These are phyloP conservation scores for Ahaetulla prasina DNA, from an alignment of 2,113 vertebrate genomes.

Conservation along the genomic window DNA sequence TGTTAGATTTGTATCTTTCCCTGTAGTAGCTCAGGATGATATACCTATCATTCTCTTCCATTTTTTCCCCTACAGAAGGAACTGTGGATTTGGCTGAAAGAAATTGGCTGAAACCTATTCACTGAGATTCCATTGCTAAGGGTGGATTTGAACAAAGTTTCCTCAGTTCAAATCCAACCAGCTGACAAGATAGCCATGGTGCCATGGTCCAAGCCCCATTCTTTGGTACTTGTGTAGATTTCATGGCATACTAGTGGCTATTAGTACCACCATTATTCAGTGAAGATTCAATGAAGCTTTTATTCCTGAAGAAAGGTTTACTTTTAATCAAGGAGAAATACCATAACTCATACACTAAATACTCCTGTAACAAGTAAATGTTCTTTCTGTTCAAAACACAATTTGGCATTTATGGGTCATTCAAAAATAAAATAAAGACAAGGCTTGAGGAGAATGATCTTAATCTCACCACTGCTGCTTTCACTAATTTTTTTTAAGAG, in stretches of 20 bases:
- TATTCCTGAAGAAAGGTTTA: not conserved
- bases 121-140: not conserved
- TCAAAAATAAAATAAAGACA: not conserved
- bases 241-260: not conserved
- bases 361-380: not conserved
- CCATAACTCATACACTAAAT: not conserved
- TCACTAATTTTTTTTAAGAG: not conserved
- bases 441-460: not conserved
- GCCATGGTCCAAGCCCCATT: not conserved
- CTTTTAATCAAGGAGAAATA: not conserved
- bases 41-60: not conserved
- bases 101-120: not conserved
- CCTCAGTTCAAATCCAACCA: not conserved
- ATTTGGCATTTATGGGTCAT: not conserved
- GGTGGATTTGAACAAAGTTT: not conserved
- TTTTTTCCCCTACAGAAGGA: not conserved
- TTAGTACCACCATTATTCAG: not conserved
- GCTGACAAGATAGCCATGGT: not conserved
- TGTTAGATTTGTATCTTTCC: not conserved
- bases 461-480: not conserved
- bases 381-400: not conserved
- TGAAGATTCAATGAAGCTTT: not conserved
- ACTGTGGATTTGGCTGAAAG: not conserved
- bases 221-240: not conserved
- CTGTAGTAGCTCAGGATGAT: not conserved